phyloP scores from a whole-genome alignment of 2,113 vertebrate species.

The Pelmatolapia mariae region DNA sequence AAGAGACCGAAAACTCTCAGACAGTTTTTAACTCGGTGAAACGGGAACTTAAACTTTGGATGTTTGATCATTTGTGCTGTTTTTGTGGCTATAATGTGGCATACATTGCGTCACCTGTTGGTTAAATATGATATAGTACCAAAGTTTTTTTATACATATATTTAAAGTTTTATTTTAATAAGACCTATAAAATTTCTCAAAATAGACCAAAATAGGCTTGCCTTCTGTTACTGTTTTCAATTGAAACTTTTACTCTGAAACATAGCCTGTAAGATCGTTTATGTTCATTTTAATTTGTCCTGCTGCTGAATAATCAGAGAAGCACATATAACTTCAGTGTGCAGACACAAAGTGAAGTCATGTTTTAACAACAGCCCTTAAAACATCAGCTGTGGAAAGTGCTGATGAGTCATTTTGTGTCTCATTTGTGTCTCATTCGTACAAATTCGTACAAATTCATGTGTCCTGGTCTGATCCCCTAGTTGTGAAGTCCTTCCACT shows the following conservation, averaged over 20 bases:
- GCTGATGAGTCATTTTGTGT: too few species aligned
- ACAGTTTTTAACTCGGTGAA: background rate
- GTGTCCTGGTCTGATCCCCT: background rate
- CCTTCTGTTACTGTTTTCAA: background rate
- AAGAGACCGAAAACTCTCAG: background rate
- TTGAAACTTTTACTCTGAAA: background rate
- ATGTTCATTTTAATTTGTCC: background rate
- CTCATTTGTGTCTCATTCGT: background rate
- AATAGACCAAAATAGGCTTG: background rate
- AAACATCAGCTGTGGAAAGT: too few species aligned
- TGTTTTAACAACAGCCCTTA: background rate
- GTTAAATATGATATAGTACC: background rate
- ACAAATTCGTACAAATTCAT: background rate
- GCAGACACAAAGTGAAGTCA: background rate
- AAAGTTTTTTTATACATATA: background rate
- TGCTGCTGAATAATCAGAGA: background rate
- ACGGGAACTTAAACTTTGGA: background rate
- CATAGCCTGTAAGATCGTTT: background rate
- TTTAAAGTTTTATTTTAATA: background rate
- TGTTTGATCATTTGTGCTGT: background rate
- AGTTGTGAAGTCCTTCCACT: background rate
- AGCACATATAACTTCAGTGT: background rate
- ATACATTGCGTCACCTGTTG: background rate
- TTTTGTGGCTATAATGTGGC: background rate
- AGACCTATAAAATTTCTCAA: background rate